Percentiles rank a stretch among this genome's conserved stretches.
These are phyloP conservation scores for Vidua chalybeata DNA, from an alignment of 2,113 vertebrate species.

Conservation along the genomic window DNA sequence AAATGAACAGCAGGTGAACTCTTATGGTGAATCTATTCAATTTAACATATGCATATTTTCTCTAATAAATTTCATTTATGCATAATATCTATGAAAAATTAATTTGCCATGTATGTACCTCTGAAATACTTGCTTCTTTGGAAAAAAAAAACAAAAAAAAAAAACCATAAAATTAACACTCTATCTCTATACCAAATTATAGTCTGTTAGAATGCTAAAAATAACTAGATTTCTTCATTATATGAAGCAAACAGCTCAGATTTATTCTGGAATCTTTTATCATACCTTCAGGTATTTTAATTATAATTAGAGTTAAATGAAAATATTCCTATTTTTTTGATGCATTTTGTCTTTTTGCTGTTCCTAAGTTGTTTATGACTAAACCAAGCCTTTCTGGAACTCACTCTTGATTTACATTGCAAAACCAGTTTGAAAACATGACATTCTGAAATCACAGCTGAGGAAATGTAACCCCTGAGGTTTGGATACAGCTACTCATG, in stretches of 20 bases:
- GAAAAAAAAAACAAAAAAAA: background rate
- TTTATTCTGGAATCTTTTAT: background rate
- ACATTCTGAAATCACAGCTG: background rate
- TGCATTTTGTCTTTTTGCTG: background rate
- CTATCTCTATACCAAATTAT: background rate
- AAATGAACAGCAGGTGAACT: constrained; percentile 22
- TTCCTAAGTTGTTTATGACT: background rate
- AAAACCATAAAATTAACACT: background rate
- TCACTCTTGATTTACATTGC: background rate
- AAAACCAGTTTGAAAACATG: background rate
- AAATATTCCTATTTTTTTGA: background rate
- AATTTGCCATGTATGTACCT: background rate
- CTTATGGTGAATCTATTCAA: constrained; percentile 1
- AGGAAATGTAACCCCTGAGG: background rate
- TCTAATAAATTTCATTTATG: constrained; percentile 8
- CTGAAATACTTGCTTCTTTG: background rate
- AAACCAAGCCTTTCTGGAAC: background rate
- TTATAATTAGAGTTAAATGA: background rate
- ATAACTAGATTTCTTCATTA: background rate
- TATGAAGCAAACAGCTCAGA: background rate
- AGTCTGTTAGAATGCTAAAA: background rate
- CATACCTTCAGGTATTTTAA: background rate
- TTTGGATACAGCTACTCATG: background rate
- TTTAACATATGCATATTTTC: background rate
- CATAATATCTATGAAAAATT: constrained; percentile 26